Conservation (phyloP, 2,888 invertebrate genomes). For the Drosophila bunnanda region DNA sequence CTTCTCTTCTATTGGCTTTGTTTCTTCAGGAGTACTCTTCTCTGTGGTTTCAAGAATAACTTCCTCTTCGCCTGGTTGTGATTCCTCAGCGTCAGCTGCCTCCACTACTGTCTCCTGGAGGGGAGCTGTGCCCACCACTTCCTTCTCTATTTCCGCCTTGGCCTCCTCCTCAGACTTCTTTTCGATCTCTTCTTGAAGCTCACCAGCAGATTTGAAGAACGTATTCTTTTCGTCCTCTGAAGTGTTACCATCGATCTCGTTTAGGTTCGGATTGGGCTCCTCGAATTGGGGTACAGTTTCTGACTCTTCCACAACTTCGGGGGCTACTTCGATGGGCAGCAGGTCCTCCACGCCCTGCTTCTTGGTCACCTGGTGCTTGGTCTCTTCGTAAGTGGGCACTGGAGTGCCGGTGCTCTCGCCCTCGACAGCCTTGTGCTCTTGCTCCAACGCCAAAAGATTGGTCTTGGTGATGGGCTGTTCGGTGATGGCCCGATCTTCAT, state of each 20-base stretch:
- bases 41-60: slow-evolving; percentile 28
- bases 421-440: slow-evolving; percentile 52
- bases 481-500: slow-evolving; percentile 60
- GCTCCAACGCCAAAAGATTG: slow-evolving; percentile 58
- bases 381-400: slow-evolving; percentile 48
- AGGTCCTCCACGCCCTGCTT: slow-evolving; percentile 69
- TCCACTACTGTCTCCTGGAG: slow-evolving; percentile 19
- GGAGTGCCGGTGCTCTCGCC: slow-evolving; percentile 32
- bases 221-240: slow-evolving; percentile 31
- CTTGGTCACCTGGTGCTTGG: slow-evolving; percentile 71
- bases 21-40: slow-evolving; percentile 12
- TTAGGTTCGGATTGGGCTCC: slow-evolving; percentile 9
- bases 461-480: slow-evolving; percentile 63
- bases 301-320: slow-evolving; percentile 8
- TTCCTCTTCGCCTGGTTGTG: neutral
- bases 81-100: slow-evolving; percentile 9
- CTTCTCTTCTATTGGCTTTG: neutral
- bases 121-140: slow-evolving; percentile 17
- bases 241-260: slow-evolving; percentile 39
- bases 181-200: slow-evolving; percentile 13
- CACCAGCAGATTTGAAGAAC: neutral
- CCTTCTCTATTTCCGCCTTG: slow-evolving; percentile 21
- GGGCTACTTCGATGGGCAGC: slow-evolving; percentile 41
- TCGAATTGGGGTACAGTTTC: slow-evolving; percentile 11
- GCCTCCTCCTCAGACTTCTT: slow-evolving; percentile 21